A percentile compares a stretch with the other conserved stretches of the same genome.
phyloP scores from a whole-genome alignment of 2,797 vertebrate genomes.

The Rhyacichthys aspro region DNA sequence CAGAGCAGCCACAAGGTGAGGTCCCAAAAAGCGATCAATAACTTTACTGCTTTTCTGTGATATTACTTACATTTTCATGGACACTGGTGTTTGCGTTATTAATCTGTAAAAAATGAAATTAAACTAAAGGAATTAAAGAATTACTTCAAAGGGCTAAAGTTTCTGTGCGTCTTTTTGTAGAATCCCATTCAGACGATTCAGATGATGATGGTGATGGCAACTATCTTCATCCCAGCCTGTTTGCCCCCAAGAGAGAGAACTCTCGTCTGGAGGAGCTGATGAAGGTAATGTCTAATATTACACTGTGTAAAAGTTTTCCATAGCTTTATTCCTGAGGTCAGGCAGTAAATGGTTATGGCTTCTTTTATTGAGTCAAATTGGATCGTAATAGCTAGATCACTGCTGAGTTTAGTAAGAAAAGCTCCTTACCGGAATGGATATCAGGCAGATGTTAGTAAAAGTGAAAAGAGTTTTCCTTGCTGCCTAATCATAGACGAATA shows the following conservation, averaged over 20 bases:
- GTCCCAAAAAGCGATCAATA: constrained; percentile 7
- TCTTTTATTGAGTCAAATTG: constrained; percentile 7
- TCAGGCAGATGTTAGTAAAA: neutral
- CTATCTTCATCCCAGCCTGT: constrained; percentile 96
- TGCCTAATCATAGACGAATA: neutral
- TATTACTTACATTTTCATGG: neutral
- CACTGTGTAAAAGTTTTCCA: neutral
- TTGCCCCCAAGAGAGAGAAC: constrained; percentile 88
- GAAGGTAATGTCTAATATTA: constrained; percentile 79
- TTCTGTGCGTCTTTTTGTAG: constrained; percentile 40
- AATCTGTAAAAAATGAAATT: constrained; percentile 6
- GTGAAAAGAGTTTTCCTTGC: neutral
- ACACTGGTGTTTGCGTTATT: constrained; percentile 3
- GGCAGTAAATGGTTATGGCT: constrained; percentile 5
- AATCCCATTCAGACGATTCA: constrained; percentile 81
- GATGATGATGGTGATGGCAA: constrained; percentile 86
- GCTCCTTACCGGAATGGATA: neutral
- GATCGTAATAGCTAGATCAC: neutral
- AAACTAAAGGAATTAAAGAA: neutral
- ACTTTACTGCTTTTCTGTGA: neutral
- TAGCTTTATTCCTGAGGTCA: constrained; percentile 7
- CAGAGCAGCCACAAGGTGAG: constrained; percentile 83
- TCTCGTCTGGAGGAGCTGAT: constrained; percentile 93
- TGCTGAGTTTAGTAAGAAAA: constrained; percentile 8
- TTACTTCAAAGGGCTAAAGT: neutral